Evolutionary conservation across 2,797 vertebrate genomes (phyloP).

Genomic region (Limosa lapponica): DNA sequence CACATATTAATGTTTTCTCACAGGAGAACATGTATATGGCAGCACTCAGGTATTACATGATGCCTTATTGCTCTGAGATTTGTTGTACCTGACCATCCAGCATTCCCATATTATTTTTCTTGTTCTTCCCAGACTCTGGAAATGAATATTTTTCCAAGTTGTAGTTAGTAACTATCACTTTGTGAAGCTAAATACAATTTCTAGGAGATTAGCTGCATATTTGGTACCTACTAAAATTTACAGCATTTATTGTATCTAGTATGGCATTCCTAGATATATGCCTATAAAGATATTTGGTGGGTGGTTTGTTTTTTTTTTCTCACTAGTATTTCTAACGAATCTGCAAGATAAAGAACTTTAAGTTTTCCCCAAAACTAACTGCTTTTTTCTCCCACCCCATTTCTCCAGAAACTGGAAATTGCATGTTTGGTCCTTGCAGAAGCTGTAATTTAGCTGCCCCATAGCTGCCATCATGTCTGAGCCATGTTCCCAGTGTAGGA

Average conservation of each 20-base stretch:
- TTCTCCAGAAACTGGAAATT: neutral
- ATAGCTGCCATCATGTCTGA: neutral
- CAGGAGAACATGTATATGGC: neutral
- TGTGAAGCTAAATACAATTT: neutral
- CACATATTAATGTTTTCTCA: neutral
- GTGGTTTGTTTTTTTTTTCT: neutral
- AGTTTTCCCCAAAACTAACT: neutral
- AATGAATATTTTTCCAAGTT: neutral
- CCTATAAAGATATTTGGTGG: neutral
- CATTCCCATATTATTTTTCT: neutral
- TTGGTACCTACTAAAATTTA: neutral
- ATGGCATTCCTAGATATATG: neutral
- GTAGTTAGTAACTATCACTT: neutral
- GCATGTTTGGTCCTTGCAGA: neutral
- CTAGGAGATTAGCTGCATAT: neutral
- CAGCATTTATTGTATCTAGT: neutral
- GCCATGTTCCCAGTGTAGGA: neutral
- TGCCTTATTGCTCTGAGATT: neutral
- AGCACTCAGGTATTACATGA: neutral
- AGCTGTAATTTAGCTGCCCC: neutral
- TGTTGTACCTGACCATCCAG: neutral
- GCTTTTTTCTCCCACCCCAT: fast-evolving
- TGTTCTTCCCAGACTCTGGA: neutral
- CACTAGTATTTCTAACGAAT: neutral
- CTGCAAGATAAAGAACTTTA: neutral